phyloP scores from a whole-genome alignment of 2,888 invertebrate species.

The Dexiosoma caninum region DNA sequence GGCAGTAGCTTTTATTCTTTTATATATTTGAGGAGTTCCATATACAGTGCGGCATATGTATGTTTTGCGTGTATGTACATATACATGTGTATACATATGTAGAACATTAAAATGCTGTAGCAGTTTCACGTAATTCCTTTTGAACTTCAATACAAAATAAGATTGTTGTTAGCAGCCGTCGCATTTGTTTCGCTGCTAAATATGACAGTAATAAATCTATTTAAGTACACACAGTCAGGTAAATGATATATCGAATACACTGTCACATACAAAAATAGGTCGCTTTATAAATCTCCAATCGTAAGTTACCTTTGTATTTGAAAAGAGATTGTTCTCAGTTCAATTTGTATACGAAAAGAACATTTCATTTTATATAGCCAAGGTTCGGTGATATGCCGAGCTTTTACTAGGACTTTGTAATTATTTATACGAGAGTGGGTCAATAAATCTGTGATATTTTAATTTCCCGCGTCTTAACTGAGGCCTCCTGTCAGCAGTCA shows the following conservation, averaged over 20 bases:
- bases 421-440: no score
- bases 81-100: background rate
- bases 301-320: no score
- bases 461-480: no score
- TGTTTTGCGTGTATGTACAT: background rate
- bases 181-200: conserved; percentile 12
- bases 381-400: no score
- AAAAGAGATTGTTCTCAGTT: no score
- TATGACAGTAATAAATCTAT: conserved; percentile 18
- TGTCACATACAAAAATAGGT: no score
- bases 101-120: background rate
- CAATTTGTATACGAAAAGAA: no score
- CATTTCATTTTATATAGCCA: no score
- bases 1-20: background rate
- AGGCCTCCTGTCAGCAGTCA: no score
- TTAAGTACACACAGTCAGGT: background rate
- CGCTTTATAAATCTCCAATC: no score
- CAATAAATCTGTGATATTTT: no score
- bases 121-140: conserved; percentile 34
- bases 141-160: conserved; percentile 10
- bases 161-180: conserved; percentile 7
- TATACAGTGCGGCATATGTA: background rate
- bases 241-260: background rate
- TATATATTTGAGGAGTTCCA: background rate
- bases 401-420: no score